A percentile compares a stretch with the other conserved stretches of the same genome.
These are phyloP conservation scores for Andrena bucephala DNA, from an alignment of 2,888 invertebrate genomes.

Conservation along the genomic window DNA sequence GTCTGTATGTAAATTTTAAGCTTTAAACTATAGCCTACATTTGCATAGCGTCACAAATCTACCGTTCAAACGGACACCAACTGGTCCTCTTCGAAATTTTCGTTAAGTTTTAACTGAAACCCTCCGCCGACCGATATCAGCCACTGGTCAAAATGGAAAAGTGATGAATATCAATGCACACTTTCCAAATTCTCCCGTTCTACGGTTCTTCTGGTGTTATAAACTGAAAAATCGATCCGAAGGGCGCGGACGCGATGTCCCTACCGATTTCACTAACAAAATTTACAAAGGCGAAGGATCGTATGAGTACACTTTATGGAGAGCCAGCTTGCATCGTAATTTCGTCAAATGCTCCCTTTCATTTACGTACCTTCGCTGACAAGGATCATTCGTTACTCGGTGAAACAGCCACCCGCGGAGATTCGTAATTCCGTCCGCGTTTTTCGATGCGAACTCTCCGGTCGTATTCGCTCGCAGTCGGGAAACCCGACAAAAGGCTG, in stretches of 20 bases:
- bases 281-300: not conserved
- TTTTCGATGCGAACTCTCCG: not conserved
- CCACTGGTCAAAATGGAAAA: constrained; percentile 23
- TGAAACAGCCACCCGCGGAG: not conserved
- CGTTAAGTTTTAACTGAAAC: constrained; percentile 59
- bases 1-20: constrained; percentile 66
- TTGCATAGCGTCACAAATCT: constrained; percentile 64
- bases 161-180: not conserved
- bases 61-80: constrained; percentile 53
- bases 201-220: not conserved
- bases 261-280: too few species aligned
- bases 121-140: not conserved
- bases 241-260: too few species aligned
- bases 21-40: constrained; percentile 58
- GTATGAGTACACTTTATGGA: not conserved
- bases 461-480: not conserved
- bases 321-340: not conserved
- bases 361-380: not conserved
- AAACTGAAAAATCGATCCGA: constrained; percentile 8
- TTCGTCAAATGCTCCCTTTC: not conserved
- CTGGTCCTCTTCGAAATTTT: constrained; percentile 47
- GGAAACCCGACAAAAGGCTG: constrained; percentile 22
- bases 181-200: constrained; percentile 7
- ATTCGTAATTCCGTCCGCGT: constrained; percentile 20
- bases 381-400: constrained; percentile 7